phyloP scores from a whole-genome alignment of 2,113 vertebrate genomes.

The Tragelaphus buxtoni region DNA sequence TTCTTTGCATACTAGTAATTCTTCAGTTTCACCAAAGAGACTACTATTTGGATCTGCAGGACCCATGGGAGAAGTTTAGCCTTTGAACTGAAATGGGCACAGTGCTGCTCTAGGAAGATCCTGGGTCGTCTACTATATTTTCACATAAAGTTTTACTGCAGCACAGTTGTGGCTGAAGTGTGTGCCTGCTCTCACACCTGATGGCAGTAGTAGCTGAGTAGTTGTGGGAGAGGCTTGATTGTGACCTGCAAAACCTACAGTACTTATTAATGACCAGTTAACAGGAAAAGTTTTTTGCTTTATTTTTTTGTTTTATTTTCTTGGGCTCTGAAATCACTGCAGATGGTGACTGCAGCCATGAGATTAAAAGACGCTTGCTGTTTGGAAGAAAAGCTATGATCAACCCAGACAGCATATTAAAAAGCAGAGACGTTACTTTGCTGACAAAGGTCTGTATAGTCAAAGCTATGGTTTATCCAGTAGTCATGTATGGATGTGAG shows the following conservation, averaged over 20 bases:
- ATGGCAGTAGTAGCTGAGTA: not conserved
- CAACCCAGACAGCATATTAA: not conserved
- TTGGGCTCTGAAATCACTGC: not conserved
- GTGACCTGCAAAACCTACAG: not conserved
- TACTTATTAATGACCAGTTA: not conserved
- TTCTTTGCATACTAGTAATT: not conserved
- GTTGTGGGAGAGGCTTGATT: not conserved
- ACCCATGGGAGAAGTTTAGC: not conserved
- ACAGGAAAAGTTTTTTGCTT: not conserved
- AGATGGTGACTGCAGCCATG: not conserved
- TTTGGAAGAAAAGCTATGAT: not conserved
- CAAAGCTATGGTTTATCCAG: not conserved
- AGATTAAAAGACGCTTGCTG: not conserved
- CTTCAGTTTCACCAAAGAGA: not conserved
- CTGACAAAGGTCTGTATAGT: not conserved
- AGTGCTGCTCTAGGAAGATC: accelerated
- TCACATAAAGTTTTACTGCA: not conserved
- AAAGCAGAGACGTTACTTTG: not conserved
- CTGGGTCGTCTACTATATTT: accelerated
- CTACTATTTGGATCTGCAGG: not conserved
- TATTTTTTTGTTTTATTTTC: not conserved
- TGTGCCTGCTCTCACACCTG: not conserved
- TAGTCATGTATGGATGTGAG: not conserved
- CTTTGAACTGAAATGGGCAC: too few relatives aligned
- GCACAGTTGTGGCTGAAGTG: accelerated